Base-by-base conservation (phyloP, 1,140 invertebrate genomes). In the Phthorimaea operculella region DNA sequence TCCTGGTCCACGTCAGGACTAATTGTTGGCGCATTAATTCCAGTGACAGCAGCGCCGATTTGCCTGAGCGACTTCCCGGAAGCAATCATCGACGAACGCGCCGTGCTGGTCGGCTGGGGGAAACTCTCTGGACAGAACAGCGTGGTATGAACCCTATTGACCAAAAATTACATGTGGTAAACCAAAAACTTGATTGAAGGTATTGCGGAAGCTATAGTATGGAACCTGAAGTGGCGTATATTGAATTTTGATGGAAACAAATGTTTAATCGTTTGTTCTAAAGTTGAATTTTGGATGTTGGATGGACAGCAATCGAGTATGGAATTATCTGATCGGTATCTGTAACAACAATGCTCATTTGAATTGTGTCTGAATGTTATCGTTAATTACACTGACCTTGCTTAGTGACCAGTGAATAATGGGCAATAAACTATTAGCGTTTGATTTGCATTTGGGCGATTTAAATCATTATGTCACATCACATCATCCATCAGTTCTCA, bases 1-100 rank as follows among this genome's bases (percentile, higher is more conserved):
- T 47, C 44, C 44, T 47, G 44, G 44, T 47, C 10, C n/a, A 39
- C 15, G 44, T 14, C 8, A 9, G n/a, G 2, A 4, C 3, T 17
- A 47, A 47, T 47, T 57, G 33, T 50, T 44, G 17, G 36, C 10
- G 2, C 47, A 34, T 50, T 47, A 17, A 33, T 85, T 83, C 55
- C 74, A 88, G 87, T 87, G 65, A 81, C 83, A 60, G 86, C 81
- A 2, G 84, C 86, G 12, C 87, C 87, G 55, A 74, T 88, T 10
- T 88, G 87, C 66, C 64, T 88, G 45, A 84, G 76, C 57, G 82
- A 75, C 62, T 83, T 79, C 45, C 85, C 87, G 66, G 80, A 87
- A 68, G 78, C 87, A 34, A 64, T 87, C 17, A 76, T 76, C 49
- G 77, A 76, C 57, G 76, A 77, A 55, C 76, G 81, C 36, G 87